Evolutionary conservation across 1,140 invertebrate genomes (phyloP), one percentile per base, ranked within the genome.

Genomic region (Lordiphosa mommai): DNA sequence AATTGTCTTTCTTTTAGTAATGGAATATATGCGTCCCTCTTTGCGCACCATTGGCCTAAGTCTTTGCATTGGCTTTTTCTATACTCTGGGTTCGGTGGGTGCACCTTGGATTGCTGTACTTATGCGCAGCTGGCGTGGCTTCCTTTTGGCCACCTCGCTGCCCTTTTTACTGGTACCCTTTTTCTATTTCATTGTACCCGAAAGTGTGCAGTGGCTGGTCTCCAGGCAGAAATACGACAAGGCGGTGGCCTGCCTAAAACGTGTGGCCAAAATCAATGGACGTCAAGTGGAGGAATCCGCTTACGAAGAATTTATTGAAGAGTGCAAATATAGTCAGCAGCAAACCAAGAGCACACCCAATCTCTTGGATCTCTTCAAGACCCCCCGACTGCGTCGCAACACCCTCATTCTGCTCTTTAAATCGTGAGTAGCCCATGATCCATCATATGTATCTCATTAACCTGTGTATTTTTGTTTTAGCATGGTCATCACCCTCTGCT

Each of bases 201-300:
- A 93, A 74, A 92, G 92, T 52, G 92, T 92, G 0, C 90, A 92
- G 57, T 93, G 92, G 92, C 82, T 93, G 7, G 88, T 93, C 7
- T 91, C 91, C 13, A 90, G 90, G 65, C 89, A 91, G 4, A 85
- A 90, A 27, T 89, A 89, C 2, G 89, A 91, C 2, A 69, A 90
- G 37, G 92, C 92, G 0, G 87, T 91, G 2, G 46, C 77, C 29
- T 91, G 91, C 56, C 90, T 93, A 29, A 72, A 87, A 56, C 88
- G 73, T 5, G 91, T 93, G 41, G 92, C 92, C 4, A 85, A 86
- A 69, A 88, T 91, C 12, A 93, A 93, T 76, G 88, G 89, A 0
- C 88, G 88, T 20, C 58, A 65, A 5, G 72, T 93, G 9, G 79
- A 89, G 7, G 86, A 90, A 3, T 72, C 71, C 1, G 87, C 86